Evolutionary conservation across 2,888 invertebrate species (phyloP).

Genomic region (Erpobdella octoculata): DNA sequence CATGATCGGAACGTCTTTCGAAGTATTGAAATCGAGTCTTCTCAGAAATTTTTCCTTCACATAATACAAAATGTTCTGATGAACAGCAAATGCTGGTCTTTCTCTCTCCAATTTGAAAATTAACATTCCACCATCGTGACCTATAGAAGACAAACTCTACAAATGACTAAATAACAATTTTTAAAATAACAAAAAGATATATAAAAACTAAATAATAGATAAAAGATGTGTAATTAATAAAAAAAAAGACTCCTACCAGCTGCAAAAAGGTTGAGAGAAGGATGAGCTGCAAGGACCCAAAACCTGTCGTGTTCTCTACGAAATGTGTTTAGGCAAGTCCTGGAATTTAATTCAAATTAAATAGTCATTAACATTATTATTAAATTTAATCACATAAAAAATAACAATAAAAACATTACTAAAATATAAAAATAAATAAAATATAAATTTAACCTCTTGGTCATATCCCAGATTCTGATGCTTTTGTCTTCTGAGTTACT

Average conservation of each 20-base stretch:
- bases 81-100: conserved; percentile 86
- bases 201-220: background rate
- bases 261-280: conserved; percentile 87
- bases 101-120: conserved; percentile 84
- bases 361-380: too few species aligned
- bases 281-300: conserved; percentile 92
- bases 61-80: conserved; percentile 85
- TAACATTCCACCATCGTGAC: conserved; percentile 95
- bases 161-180: too few species aligned
- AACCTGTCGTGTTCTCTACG: conserved; percentile 91
- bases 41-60: conserved; percentile 86
- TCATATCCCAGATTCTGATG: conserved; percentile 96
- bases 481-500: conserved; percentile 96
- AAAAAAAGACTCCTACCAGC: too few species aligned
- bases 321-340: conserved; percentile 52
- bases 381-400: background rate
- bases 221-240: too few species aligned
- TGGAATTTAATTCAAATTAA: too few species aligned
- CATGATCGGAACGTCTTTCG: conserved; percentile 85
- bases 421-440: background rate
- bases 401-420: background rate
- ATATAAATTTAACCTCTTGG: conserved; percentile 46
- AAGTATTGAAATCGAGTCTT: conserved; percentile 82
- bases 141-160: too few species aligned
- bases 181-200: background rate